These are phyloP conservation scores for Dipodomys stephensi DNA, from an alignment of 2,113 vertebrate species.

Conservation along the genomic window DNA sequence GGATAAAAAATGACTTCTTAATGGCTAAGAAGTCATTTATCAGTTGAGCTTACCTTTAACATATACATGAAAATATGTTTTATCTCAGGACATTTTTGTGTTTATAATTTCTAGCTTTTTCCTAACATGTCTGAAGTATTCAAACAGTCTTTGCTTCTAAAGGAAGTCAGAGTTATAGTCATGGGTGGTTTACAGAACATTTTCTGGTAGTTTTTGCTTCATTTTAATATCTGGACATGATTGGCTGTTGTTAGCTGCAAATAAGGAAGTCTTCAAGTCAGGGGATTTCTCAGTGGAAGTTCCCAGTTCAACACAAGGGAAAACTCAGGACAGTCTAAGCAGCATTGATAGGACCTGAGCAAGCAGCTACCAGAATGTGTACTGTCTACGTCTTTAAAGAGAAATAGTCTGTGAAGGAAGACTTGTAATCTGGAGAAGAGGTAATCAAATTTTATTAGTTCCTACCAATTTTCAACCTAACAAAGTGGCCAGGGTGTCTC, in stretches of 20 bases:
- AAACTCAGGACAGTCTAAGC: slow-evolving; percentile 68
- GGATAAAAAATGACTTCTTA: slow-evolving; percentile 31
- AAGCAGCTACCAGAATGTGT: slow-evolving; percentile 60
- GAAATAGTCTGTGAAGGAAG: slow-evolving; percentile 66
- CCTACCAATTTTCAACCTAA: slow-evolving; percentile 11
- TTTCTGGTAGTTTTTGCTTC: slow-evolving; percentile 82
- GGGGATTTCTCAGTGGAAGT: slow-evolving; percentile 90
- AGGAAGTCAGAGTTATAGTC: slow-evolving; percentile 77
- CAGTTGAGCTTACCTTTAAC: slow-evolving; percentile 41
- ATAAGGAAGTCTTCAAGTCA: slow-evolving; percentile 87
- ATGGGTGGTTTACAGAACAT: slow-evolving; percentile 74
- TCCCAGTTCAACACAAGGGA: slow-evolving; percentile 85
- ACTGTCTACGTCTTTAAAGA: slow-evolving; percentile 59
- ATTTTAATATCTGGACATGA: slow-evolving; percentile 78
- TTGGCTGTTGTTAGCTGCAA: slow-evolving; percentile 79
- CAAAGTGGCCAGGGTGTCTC: neutral
- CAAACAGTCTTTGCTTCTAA: slow-evolving; percentile 69
- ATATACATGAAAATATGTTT: slow-evolving; percentile 41
- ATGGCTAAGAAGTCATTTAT: slow-evolving; percentile 12
- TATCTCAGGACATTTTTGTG: slow-evolving; percentile 7
- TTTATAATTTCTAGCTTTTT: slow-evolving; percentile 54
- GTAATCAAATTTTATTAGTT: slow-evolving; percentile 72
- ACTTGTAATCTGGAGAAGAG: slow-evolving; percentile 71
- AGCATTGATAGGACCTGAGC: slow-evolving; percentile 68
- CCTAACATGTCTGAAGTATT: slow-evolving; percentile 57